A percentile compares a stretch with the other conserved stretches of the same genome.
Evolutionary conservation across 2,888 invertebrate species (phyloP).

Genomic region (Archips crataeganus): DNA sequence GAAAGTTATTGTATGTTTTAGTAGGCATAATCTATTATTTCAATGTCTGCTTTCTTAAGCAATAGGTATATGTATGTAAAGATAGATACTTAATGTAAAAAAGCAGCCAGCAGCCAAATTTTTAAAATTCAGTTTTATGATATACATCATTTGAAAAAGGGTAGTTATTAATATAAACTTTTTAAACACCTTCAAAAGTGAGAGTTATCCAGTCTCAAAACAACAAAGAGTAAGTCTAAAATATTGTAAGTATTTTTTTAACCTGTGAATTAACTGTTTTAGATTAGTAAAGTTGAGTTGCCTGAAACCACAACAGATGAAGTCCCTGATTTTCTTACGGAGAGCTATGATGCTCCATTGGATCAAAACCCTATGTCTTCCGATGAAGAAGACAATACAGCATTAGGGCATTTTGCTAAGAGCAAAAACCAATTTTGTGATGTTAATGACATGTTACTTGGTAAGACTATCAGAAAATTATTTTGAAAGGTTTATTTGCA

Average conservation of each 20-base stretch:
- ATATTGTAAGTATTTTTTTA: background rate
- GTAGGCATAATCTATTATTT: no score
- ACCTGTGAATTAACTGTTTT: background rate
- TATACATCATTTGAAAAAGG: no score
- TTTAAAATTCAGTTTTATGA: no score
- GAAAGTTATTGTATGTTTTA: no score
- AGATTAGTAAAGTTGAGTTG: constrained; percentile 48
- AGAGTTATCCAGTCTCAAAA: no score
- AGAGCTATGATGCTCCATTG: constrained; percentile 44
- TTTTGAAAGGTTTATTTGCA: background rate
- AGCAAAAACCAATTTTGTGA: constrained; percentile 48
- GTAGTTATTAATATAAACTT: no score
- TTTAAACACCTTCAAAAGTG: no score
- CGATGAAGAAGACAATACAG: constrained; percentile 47
- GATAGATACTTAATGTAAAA: no score
- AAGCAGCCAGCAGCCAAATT: no score
- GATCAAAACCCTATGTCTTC: constrained; percentile 38
- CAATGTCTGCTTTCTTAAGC: no score
- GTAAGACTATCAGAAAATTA: constrained; percentile 12
- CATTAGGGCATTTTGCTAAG: constrained; percentile 43
- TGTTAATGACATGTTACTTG: constrained; percentile 45
- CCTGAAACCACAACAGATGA: constrained; percentile 43
- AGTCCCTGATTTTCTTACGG: constrained; percentile 36
- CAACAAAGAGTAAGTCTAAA: background rate
- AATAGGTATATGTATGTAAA: no score